Percentiles rank a stretch among this genome's conserved stretches.
Evolutionary conservation across 2,888 invertebrate genomes (phyloP).

Genomic region (Tinea semifulvella): DNA sequence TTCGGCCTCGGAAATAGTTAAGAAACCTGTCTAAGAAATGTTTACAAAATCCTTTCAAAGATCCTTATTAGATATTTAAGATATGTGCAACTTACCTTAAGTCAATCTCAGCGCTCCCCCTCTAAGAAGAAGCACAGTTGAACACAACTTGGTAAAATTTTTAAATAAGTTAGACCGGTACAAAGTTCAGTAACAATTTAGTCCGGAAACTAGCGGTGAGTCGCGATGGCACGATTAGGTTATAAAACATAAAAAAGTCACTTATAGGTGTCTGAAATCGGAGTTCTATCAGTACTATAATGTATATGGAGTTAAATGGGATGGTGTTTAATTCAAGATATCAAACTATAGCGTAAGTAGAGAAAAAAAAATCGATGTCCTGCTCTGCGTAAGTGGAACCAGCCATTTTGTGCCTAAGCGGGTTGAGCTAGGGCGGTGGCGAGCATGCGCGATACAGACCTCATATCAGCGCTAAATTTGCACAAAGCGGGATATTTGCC

Average conservation of each 20-base stretch:
- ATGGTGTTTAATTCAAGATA: neutral
- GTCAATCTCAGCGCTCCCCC: no score
- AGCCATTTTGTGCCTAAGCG: conserved; percentile 51
- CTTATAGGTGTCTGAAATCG: neutral
- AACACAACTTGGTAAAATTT: conserved; percentile 3
- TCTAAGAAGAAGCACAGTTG: no score
- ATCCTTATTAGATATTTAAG: no score
- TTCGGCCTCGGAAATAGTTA: no score
- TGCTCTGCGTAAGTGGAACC: neutral
- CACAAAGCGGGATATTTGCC: neutral
- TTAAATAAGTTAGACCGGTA: conserved; percentile 1
- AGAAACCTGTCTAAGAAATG: no score
- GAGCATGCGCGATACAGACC: conserved; percentile 38
- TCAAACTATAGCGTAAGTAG: neutral
- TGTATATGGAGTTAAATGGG: neutral
- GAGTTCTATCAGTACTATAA: neutral
- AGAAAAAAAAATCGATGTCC: neutral
- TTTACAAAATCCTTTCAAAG: no score
- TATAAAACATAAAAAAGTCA: neutral
- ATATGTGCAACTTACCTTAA: no score
- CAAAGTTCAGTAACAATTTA: neutral
- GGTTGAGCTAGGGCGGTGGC: conserved; percentile 29
- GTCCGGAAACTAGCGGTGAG: neutral
- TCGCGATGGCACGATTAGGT: neutral
- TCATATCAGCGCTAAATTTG: neutral